Conservation (phyloP, 2,888 invertebrate genomes). For the Agrochola lota region DNA sequence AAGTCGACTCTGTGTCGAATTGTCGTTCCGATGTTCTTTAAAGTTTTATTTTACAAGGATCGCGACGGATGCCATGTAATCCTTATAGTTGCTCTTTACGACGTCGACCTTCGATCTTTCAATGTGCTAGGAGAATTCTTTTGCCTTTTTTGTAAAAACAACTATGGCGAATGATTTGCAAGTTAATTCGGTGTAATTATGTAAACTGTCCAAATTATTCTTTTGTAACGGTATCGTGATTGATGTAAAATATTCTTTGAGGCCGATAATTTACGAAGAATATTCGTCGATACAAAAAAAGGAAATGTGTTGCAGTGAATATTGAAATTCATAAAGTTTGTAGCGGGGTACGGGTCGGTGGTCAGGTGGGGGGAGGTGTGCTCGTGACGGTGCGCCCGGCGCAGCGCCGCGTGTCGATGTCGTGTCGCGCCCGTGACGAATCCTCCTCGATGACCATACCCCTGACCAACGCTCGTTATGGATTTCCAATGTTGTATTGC, state of each 20-base stretch:
- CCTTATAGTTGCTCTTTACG: conserved; percentile 58
- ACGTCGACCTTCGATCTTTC: conserved; percentile 42
- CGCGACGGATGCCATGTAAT: conserved; percentile 69
- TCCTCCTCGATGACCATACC: conserved; percentile 71
- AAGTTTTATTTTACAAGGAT: conserved; percentile 83
- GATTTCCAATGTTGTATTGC: conserved; percentile 29
- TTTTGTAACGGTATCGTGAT: conserved; percentile 67
- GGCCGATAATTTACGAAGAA: conserved; percentile 64
- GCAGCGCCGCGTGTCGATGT: conserved; percentile 53
- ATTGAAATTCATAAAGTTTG: conserved; percentile 66
- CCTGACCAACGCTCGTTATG: conserved; percentile 43
- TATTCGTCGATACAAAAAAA: conserved; percentile 59
- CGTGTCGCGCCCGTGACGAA: conserved; percentile 74
- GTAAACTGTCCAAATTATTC: conserved; percentile 64
- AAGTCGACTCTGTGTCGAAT: conserved; percentile 88
- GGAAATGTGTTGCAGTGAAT: conserved; percentile 54
- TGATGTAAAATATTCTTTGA: conserved; percentile 66
- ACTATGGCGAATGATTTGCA: conserved; percentile 47
- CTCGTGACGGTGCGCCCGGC: conserved; percentile 60
- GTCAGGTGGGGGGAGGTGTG: conserved; percentile 20
- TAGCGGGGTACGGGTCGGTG: conserved; percentile 40
- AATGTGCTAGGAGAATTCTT: conserved; percentile 37
- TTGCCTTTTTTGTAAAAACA: conserved; percentile 26
- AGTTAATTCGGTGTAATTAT: conserved; percentile 63
- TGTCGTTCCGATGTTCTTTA: conserved; percentile 80